Evolutionary conservation across 2,113 vertebrate species (phyloP), one percentile per base, ranked within the genome.

Genomic region (Vidua macroura): DNA sequence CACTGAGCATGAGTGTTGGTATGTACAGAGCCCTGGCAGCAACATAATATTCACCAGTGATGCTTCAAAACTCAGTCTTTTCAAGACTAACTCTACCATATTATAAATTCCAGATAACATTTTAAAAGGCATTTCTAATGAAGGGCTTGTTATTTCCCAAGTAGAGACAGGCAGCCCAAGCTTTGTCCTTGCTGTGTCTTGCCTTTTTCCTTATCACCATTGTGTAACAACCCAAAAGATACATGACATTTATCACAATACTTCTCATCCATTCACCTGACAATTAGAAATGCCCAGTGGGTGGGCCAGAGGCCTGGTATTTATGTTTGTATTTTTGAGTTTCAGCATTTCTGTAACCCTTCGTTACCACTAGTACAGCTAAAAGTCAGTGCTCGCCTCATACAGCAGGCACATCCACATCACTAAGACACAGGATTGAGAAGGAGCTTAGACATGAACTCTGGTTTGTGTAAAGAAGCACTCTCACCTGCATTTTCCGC

Each of bases 201-300:
- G 59, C 31, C 39, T 77, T 96, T 95, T 76, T n/a, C 55, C 27
- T 55, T 33, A 63, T 63, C 67, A 52, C n/a, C 1, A 8, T 66
- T 82, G 87, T 89, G 77, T 83, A 95, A 92, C 87, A 93, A 74
- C 60, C 76, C 88, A 96, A 70, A 81, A 95, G 93, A 96, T 92
- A 95, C 70, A 95, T 98, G 98, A 97, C 97, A 98, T 98, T 98
- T 98, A 96, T 98, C 97, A 98, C 76, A 67, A 97, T 94, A 97
- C 72, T 83, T 94, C 93, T 90, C 60, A 96, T 95, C 96, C 96
- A 91, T 97, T 96, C 93, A 95, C 95, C 82, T 98, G 97, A 98
- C 97, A 97, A 97, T 97, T 96, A 97, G 94, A 96, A 90, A 90
- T 93, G 94, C 93, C 97, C 93, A 51, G 53, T 52, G 95, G 96